phyloP scores from a whole-genome alignment of 2,797 vertebrate genomes.

The Notamacropus eugenii region DNA sequence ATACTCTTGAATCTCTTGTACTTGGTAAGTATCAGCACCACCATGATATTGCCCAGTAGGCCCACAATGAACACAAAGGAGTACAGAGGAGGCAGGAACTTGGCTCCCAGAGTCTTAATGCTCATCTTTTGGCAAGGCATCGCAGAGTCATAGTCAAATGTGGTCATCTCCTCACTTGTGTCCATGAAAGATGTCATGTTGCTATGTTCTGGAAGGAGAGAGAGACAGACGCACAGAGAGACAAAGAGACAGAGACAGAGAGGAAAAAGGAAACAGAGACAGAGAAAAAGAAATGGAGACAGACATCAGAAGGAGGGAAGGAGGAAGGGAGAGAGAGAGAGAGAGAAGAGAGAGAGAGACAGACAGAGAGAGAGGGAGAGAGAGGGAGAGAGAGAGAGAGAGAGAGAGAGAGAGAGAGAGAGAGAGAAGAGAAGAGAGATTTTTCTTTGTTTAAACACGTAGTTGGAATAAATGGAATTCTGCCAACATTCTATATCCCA shows the following conservation, averaged over 20 bases:
- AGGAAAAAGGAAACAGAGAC: neutral
- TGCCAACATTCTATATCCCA: neutral
- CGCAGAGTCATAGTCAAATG: conserved; percentile 31
- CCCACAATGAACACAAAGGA: conserved; percentile 86
- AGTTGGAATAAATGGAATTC: neutral
- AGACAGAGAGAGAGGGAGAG: neutral
- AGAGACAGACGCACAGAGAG: neutral
- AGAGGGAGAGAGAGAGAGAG: too few relatives aligned
- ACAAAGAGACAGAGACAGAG: neutral
- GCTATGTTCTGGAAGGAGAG: conserved; percentile 18
- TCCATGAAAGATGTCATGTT: conserved; percentile 5
- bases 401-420: neutral
- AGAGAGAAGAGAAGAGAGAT: neutral
- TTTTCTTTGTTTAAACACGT: neutral
- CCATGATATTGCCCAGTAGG: conserved; percentile 86
- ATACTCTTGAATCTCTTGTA: conserved; percentile 84
- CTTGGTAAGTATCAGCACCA: conserved; percentile 86
- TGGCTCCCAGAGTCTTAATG: conserved; percentile 1
- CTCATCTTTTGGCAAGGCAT: conserved; percentile 54
- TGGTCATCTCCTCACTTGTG: conserved; percentile 9
- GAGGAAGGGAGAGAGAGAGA: too few relatives aligned
- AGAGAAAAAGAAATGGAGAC: too few relatives aligned
- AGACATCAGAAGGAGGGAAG: too few relatives aligned
- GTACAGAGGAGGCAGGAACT: conserved; percentile 85
- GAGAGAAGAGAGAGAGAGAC: neutral